Base-by-base conservation (phyloP, 2,113 vertebrate genomes). In the Syngnathoides biaculeatus region DNA sequence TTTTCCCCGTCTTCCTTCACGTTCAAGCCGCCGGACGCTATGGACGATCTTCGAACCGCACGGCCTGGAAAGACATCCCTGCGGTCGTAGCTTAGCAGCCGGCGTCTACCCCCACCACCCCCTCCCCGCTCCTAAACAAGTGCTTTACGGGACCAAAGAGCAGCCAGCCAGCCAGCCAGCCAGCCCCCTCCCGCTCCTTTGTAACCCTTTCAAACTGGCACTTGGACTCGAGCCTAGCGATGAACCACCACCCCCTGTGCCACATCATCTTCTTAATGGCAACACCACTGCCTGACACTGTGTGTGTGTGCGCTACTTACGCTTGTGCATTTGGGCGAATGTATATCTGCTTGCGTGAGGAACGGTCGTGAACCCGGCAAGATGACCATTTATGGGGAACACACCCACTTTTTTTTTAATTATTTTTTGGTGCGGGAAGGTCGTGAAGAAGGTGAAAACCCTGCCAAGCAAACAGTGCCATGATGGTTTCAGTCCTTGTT, bases 91-190 rank as follows among this genome's bases (percentile, higher is more conserved):
- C 89, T 91, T 91, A 89, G 82, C 88, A 88, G 83, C 86, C 78
- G 81, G 85, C 68, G 69, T 43, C 80, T 72, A 65, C 30, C 59
- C n/a, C 27, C 12, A 8, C 56, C 45, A 26, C 24, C 27, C 52
- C 15, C 24, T 22, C 52, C 15, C 3, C 45, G 43, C 52, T 69
- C 47, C 75, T 83, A 78, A 84, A 85, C 79, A 89, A 84, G 87
- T 86, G 87, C 88, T 89, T 87, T 88, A 82, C 53, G 82, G 87
- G 88, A 89, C 86, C 83, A 88, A 90, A 89, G 82, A 88, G 42
- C 68, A 83, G 79, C 75, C 27, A 35, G 56, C 13, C 56, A 58
- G 72, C 68, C 27, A 35, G 56, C 9, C 56, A 58, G 72, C 68
- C 71, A 35, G 56, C 9, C 56, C 35, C 70, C 68, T 69, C 80